Conservation (phyloP, 2,113 vertebrate genomes). For the Pseudorhombus dupliciocellatus region DNA sequence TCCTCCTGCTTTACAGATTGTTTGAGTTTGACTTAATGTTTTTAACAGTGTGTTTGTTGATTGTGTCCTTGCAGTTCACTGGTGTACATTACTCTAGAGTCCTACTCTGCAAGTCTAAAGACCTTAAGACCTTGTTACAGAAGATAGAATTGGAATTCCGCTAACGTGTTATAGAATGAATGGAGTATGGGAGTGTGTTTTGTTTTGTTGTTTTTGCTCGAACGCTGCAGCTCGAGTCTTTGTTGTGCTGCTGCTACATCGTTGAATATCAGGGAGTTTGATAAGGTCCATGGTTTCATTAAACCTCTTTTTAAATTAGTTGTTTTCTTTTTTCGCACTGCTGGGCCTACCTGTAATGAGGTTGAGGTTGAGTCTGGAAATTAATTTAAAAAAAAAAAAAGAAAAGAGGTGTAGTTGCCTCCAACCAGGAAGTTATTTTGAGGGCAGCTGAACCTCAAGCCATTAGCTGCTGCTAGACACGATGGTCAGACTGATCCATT, state of each 20-base stretch:
- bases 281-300: background rate
- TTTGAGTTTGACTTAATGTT: too few relatives aligned
- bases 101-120: too few relatives aligned
- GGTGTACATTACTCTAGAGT: too few relatives aligned
- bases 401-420: constrained; percentile 16
- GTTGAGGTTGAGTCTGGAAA: too few relatives aligned
- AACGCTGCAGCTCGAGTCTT: background rate
- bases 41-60: too few relatives aligned
- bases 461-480: constrained; percentile 57
- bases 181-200: background rate
- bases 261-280: background rate
- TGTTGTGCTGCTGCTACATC: constrained; percentile 11
- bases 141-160: too few relatives aligned
- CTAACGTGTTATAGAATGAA: too few relatives aligned
- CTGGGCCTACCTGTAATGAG: constrained; percentile 18
- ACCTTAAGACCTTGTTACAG: too few relatives aligned
- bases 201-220: background rate
- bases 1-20: too few relatives aligned
- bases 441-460: constrained; percentile 53
- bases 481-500: constrained; percentile 28
- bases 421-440: constrained; percentile 31
- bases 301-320: background rate
- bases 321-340: background rate
- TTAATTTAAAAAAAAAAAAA: background rate
- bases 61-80: background rate